Evolutionary conservation across 2,888 invertebrate genomes (phyloP).

Genomic region (Thyatira batis): DNA sequence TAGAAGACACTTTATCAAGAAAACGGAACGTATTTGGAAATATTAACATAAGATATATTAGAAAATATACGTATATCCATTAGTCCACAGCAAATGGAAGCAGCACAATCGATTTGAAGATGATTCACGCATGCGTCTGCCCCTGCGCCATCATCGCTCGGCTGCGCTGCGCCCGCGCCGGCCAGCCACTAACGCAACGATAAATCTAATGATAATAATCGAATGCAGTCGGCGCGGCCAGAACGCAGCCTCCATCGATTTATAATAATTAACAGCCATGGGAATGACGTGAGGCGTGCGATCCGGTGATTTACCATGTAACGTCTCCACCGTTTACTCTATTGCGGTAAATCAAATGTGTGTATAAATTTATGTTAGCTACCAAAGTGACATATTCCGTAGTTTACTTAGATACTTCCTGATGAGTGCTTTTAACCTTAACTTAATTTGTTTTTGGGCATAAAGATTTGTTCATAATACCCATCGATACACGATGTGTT

Average conservation of each 20-base stretch:
- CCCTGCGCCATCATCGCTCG: background rate
- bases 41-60: background rate
- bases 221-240: slow-evolving; percentile 48
- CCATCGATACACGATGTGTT: too few relatives aligned
- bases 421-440: too few relatives aligned
- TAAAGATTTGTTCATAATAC: too few relatives aligned
- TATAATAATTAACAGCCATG: slow-evolving; percentile 71
- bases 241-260: slow-evolving; percentile 51
- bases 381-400: background rate
- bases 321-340: slow-evolving; percentile 16
- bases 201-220: slow-evolving; percentile 74
- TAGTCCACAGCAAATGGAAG: background rate
- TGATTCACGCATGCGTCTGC: slow-evolving; percentile 13
- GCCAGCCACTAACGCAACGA: slow-evolving; percentile 38
- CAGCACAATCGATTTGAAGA: background rate
- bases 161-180: slow-evolving; percentile 6
- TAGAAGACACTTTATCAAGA: background rate
- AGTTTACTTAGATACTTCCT: too few relatives aligned
- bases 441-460: too few relatives aligned
- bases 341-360: background rate
- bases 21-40: background rate
- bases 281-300: slow-evolving; percentile 60
- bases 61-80: background rate
- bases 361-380: background rate
- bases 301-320: slow-evolving; percentile 51